Evolutionary conservation across 2,113 vertebrate species (phyloP).

Genomic region (Baryphthengus martii): DNA sequence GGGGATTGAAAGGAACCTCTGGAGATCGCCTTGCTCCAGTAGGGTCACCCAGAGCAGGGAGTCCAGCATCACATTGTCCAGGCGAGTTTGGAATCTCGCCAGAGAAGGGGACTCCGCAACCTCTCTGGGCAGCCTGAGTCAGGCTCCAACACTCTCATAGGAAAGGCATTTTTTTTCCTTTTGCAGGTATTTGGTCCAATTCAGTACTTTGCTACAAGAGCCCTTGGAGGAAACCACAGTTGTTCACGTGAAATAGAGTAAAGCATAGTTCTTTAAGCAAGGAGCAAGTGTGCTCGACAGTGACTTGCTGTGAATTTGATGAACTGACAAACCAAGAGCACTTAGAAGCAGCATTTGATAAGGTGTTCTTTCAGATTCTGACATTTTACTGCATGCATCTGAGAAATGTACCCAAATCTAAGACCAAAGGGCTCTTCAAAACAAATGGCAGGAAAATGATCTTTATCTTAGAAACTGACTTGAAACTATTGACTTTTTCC

Average conservation of each 20-base stretch:
- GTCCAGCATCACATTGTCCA: not conserved
- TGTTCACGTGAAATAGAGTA: fast-evolving
- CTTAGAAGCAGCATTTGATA: not conserved
- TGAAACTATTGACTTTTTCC: not conserved
- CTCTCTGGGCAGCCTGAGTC: not conserved
- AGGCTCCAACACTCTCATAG: not conserved
- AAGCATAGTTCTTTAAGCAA: not conserved
- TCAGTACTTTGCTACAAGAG: not conserved
- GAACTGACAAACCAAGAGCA: not conserved
- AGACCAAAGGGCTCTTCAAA: not conserved
- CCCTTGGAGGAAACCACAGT: not conserved
- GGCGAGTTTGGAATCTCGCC: not conserved
- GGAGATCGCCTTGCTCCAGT: not conserved
- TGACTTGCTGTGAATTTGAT: not conserved
- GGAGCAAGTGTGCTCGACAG: not conserved
- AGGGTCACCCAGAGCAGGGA: not conserved
- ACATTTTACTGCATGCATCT: not conserved
- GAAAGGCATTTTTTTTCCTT: not conserved
- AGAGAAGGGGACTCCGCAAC: not conserved
- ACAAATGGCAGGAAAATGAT: not conserved
- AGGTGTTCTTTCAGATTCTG: not conserved
- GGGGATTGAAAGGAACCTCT: not conserved
- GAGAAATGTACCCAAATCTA: not conserved
- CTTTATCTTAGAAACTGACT: not conserved
- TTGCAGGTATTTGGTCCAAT: not conserved